Evolutionary conservation across 2,113 vertebrate species (phyloP).

Genomic region (cat (Felis catus)): DNA sequence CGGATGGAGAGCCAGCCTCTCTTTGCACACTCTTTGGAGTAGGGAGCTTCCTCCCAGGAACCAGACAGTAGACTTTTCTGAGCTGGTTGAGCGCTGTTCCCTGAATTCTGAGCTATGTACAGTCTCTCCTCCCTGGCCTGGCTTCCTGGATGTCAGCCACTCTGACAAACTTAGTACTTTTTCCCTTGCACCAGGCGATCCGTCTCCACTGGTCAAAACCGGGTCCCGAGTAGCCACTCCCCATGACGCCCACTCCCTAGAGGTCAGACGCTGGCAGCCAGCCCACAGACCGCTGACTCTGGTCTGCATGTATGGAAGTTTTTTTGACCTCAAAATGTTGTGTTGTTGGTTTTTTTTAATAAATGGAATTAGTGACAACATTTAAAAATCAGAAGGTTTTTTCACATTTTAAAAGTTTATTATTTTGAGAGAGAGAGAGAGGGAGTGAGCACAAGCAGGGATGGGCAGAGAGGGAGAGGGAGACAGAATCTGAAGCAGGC

Average conservation of each 20-base stretch:
- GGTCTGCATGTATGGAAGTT: background rate
- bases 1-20: background rate
- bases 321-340: background rate
- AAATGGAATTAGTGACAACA: background rate
- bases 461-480: no score
- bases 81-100: rapidly evolving
- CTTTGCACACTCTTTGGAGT: background rate
- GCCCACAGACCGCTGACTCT: background rate
- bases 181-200: background rate
- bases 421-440: no score
- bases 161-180: background rate
- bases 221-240: background rate
- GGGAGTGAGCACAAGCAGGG: no score
- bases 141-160: background rate
- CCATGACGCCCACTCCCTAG: background rate
- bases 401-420: background rate
- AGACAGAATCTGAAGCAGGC: no score
- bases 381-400: background rate
- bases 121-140: background rate
- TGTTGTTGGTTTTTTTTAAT: background rate
- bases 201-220: background rate
- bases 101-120: background rate
- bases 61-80: background rate
- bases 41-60: background rate
- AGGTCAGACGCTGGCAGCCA: background rate